Evolutionary conservation across 2,888 invertebrate genomes (phyloP), one percentile per base, ranked within the genome.

Genomic region (Apamea anceps): DNA sequence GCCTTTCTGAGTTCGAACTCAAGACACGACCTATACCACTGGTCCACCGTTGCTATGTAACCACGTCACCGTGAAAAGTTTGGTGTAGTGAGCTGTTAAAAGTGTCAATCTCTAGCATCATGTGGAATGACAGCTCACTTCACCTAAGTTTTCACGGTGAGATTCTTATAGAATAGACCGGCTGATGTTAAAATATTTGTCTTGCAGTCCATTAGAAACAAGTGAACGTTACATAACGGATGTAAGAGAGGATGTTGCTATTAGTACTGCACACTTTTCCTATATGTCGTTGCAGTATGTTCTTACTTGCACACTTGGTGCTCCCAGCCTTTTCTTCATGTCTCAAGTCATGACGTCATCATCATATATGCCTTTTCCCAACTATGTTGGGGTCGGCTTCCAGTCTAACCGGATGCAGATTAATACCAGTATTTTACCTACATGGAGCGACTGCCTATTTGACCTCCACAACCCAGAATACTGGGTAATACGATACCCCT

Each of bases 161-260:
- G n/a, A 62, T 28, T 62, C n/a, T 57, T 25, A 57, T n/a, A 57
- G 57, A 57, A 57, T 57, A 4, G 12, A 57, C n/a, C n/a, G 25
- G 12, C 57, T 57, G 5, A 67, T 67, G 5, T 18, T 42, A n/a
- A 67, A 67, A 12, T 45, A 2, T 18, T 45, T n/a, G 8, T 67
- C 57, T 60, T n/a, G 18, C 15, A 28, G 18, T 32, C 25, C 12
- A 65, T 54, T 65, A 54, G 13, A 73, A 75, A 48, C n/a, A 32
- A 74, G 28, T 48, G n/a, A 57, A 65, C n/a, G 32, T 28, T 62
- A 48, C 54, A 57, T 28, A 79, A 66, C 37, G 70, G 54, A 79
- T 18, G 54, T 71, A 4, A n/a, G 32, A 62, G 18, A 63, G 54
- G 62, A 81, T 80, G 72, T 80, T 51, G 57, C 57, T 60, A 67